Conservation (phyloP, 2,888 invertebrate genomes). For the Aethes cnicana region DNA sequence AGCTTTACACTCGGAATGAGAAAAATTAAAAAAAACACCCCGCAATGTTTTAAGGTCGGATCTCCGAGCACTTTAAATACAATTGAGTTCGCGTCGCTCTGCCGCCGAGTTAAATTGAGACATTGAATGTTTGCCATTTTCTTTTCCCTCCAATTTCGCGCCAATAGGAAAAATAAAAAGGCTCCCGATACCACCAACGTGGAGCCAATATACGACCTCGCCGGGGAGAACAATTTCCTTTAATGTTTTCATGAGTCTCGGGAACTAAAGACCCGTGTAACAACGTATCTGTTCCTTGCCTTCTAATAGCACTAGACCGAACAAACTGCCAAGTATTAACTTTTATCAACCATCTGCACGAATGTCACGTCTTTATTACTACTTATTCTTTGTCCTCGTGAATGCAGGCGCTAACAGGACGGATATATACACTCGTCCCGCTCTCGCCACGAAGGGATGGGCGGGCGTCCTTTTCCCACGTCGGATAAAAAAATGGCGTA, state of each 20-base stretch:
- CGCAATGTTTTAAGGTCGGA: conserved; percentile 57
- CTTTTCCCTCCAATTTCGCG: conserved; percentile 70
- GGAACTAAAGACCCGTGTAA: conserved; percentile 76
- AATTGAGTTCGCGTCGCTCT: conserved; percentile 56
- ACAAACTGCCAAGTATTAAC: conserved; percentile 77
- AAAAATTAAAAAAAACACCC: conserved; percentile 67
- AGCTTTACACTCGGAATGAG: conserved; percentile 60
- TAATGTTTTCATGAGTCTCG: conserved; percentile 76
- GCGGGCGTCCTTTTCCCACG: conserved; percentile 66
- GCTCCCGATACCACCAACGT: conserved; percentile 66
- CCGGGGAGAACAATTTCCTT: conserved; percentile 66
- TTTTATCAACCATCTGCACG: conserved; percentile 80
- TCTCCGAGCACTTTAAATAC: conserved; percentile 56
- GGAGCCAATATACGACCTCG: conserved; percentile 66
- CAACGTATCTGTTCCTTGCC: conserved; percentile 72
- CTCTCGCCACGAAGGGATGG: conserved; percentile 60
- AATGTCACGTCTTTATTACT: conserved; percentile 81
- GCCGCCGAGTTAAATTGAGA: conserved; percentile 67
- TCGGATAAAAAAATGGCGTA: conserved; percentile 80
- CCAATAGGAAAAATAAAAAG: conserved; percentile 73
- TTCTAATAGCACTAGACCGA: conserved; percentile 73
- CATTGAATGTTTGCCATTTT: conserved; percentile 75
- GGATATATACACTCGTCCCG: conserved; percentile 47
- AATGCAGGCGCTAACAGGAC: conserved; percentile 61
- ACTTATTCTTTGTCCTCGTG: conserved; percentile 79